Conservation (phyloP, 2,113 vertebrate species). For the Andinoacara biseriatus region DNA sequence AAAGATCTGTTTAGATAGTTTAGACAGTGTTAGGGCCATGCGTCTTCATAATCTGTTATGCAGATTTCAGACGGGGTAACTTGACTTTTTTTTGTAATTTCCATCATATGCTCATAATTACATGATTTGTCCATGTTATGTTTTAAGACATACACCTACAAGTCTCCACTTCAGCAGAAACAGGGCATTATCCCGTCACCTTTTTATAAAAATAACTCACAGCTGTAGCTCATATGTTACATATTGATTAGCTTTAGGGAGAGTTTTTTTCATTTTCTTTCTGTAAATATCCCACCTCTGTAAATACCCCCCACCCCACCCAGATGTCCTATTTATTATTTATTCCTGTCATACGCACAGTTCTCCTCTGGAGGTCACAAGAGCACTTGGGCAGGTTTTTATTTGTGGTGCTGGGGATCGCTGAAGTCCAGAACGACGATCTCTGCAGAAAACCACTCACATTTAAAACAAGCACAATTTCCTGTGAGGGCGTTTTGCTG, state of each 20-base stretch:
- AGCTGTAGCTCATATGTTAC: conserved; percentile 51
- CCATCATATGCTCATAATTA: background rate
- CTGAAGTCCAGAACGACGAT: background rate
- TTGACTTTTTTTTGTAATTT: background rate
- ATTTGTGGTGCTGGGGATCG: background rate
- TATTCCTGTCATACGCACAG: conserved; percentile 67
- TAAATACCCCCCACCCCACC: conserved; percentile 45
- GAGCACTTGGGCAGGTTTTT: conserved; percentile 13
- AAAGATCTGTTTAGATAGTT: background rate
- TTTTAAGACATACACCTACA: conserved; percentile 3
- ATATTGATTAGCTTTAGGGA: background rate
- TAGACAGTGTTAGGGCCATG: background rate
- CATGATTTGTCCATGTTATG: background rate
- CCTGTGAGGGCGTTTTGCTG: background rate
- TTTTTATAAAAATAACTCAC: conserved; percentile 29
- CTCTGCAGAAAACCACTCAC: conserved; percentile 9
- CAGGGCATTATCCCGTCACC: conserved; percentile 50
- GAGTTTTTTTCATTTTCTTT: conserved; percentile 4
- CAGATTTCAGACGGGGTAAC: background rate
- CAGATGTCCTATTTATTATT: conserved; percentile 74
- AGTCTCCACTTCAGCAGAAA: background rate
- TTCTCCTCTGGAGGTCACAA: conserved; percentile 26
- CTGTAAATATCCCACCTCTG: conserved; percentile 56
- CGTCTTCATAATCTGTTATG: background rate
- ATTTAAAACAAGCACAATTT: conserved; percentile 59